Percentiles rank a stretch among this genome's conserved stretches.
Evolutionary conservation across 1,140 invertebrate genomes (phyloP).

Genomic region (Heliconius melpomene): DNA sequence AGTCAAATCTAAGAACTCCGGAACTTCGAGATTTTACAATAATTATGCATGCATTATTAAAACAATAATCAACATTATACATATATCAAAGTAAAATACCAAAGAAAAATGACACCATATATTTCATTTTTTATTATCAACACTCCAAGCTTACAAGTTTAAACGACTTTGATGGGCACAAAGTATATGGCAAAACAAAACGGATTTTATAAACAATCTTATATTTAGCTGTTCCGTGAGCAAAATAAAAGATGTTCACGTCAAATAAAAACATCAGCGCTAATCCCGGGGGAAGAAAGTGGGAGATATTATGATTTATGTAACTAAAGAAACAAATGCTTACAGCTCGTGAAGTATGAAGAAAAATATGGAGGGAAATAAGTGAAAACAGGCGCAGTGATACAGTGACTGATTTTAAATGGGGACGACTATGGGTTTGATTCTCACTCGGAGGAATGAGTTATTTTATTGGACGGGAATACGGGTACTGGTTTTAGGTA

Average conservation of each 20-base stretch:
- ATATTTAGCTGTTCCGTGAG: slow-evolving; percentile 44
- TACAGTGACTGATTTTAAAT: no score
- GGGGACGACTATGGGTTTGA: no score
- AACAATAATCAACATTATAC: neutral
- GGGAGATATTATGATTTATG: slow-evolving; percentile 66
- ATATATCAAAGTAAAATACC: no score
- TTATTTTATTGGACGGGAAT: no score
- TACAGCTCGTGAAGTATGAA: slow-evolving; percentile 49
- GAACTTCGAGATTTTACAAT: neutral
- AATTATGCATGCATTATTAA: neutral
- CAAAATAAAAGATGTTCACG: slow-evolving; percentile 51
- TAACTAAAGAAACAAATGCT: slow-evolving; percentile 52
- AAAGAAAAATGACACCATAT: neutral
- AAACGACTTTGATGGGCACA: slow-evolving; percentile 27
- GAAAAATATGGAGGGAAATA: slow-evolving; percentile 20
- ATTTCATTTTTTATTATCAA: neutral
- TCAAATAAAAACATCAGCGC: slow-evolving; percentile 61
- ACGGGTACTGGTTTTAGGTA: no score
- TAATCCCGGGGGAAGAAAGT: slow-evolving; percentile 53
- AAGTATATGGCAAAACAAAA: slow-evolving; percentile 25
- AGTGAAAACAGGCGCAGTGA: no score
- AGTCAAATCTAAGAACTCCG: no score
- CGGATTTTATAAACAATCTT: slow-evolving; percentile 48
- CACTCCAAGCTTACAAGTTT: slow-evolving; percentile 18
- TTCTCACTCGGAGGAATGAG: no score